Evolutionary conservation across 2,113 vertebrate genomes (phyloP), one percentile per base, ranked within the genome.

Genomic region (Cochlearius cochlearius): DNA sequence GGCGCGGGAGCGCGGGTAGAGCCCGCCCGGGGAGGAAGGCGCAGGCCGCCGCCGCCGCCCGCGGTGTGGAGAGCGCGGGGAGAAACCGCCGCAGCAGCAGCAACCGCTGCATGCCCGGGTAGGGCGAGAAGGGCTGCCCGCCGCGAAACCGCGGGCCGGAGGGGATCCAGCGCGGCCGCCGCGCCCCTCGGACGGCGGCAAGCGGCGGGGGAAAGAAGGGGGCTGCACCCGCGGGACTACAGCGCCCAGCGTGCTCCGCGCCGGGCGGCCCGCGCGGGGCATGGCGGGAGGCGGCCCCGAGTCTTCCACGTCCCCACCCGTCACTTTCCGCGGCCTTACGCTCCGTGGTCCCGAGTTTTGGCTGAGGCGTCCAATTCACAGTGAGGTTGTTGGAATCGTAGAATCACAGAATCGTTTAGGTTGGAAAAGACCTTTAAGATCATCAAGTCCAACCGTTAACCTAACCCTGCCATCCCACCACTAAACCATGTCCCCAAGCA

Each of bases 331-430:
- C 2, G 3, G 0, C 11, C 9, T 1, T 3, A 21, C 1, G 16
- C 4, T 11, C 2, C 1, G 22, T 8, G 0, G 6, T 1, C 50
- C 5, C 9, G 0, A 4, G 0, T 4, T 7, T 16, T 3, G 43
- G 36, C 21, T 1, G 21, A 12, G 16, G 8, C 0, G 15, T 1
- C 1, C 6, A 0, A 1, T 3, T 17, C 11, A 0, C 5, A 0
- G 52, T 0, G 12, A 5, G 0, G 38, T 17, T 25, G 4, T 1
- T 2, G 4, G 10, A 20, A 1, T 0, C 1, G 32, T 3, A n/a
- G n/a, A n/a, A n/a, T n/a, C n/a, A n/a, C n/a, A n/a, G n/a, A n/a
- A n/a, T n/a, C n/a, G n/a, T n/a, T n/a, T n/a, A n/a, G n/a, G n/a
- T n/a, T n/a, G n/a, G n/a, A n/a, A n/a, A n/a, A n/a, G n/a, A n/a